Evolutionary conservation across 92 coral and sea anemone genomes (phyloP), one percentile per base, ranked within the genome.

Genomic region (Plumapathes pennacea): DNA sequence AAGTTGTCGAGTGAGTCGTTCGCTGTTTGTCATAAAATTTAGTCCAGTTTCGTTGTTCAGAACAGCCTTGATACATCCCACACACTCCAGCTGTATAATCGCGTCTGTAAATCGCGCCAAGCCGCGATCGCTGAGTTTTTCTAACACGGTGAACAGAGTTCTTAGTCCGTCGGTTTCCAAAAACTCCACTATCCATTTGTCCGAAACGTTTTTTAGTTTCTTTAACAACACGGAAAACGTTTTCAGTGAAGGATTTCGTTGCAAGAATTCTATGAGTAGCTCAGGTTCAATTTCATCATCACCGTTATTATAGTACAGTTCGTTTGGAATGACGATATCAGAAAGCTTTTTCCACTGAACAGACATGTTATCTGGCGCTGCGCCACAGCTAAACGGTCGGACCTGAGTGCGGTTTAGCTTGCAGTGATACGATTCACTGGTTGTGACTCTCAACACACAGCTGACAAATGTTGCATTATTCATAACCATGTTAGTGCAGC

Each of bases 51-150:
- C 73, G 20, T 86, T 84, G 44, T 90, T 92, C 83, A 92, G 64
- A 1, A 92, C 98, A 12, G 94, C 89, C 44, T 92, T 92, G 12
- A 92, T 90, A 53, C 98, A 92, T 24, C 89, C 60, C 13, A 84
- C 84, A 74, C 98, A 92, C 32, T 92, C 90, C 10, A 92, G 74
- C 36, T 84, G 88, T 25, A 88, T 84, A 47, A 71, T 84, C 0
- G 91, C 89, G 33, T 88, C 96, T 4, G 80, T 72, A 38, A 92
- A 88, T 46, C 56, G 70, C 4, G 78, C 75, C 39, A 81, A 17
- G 2, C 74, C 87, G 44, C 90, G 66, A 34, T 72, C 76, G 27
- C 96, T 69, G 8, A 92, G 89, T 56, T 76, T 79, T 49, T 77
- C 94, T 14, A 92, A 60, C 23, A 86, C 98, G 50, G 88, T 94